Evolutionary conservation across 2,888 invertebrate species (phyloP), one percentile per base, ranked within the genome.

Genomic region (Eilema caniola): DNA sequence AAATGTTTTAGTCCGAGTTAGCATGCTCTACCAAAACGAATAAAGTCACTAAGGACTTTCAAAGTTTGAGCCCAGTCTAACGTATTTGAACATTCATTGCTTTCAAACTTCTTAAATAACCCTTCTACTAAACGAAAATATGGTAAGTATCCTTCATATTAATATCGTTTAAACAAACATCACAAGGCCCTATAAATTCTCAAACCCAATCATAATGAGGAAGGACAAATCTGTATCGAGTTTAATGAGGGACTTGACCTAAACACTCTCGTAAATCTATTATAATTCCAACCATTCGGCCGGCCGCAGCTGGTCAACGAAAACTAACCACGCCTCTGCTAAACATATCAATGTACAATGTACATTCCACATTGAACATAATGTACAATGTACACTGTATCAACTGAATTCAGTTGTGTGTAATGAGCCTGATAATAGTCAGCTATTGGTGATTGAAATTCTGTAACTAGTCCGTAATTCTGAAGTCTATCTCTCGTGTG

Each of bases 201-300:
- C 63, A 65, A 62, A 62, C 66, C 33, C 64, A 67, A 63, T 59
- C 23, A 66, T 64, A 70, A 71, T 71, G 62, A 62, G 31, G 23
- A 72, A 78, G 72, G 66, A 70, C 75, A 75, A 65, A 71, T 64
- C 67, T 62, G 41, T 62, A 71, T 16, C 53, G 20, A 65, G 71
- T 75, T 70, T 75, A 80, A 79, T 79, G 70, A 74, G 66, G 37
- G 67, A 66, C 81, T 69, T 57, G 66, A 74, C 74, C 69, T 71
- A 68, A 72, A 70, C 70, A 61, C 61, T 74, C 75, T 76, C 76
- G 78, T 82, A 79, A 85, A 81, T 74, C 85, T 75, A 83, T 83
- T 85, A 85, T 78, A 81, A 81, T 71, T 72, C 65, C 70, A 61
- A 65, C 74, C 66, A 75, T 73, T 74, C 57, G 62, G 71, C 70